Evolutionary conservation across 2,113 vertebrate genomes (phyloP).

Genomic region (Numida meleagris): DNA sequence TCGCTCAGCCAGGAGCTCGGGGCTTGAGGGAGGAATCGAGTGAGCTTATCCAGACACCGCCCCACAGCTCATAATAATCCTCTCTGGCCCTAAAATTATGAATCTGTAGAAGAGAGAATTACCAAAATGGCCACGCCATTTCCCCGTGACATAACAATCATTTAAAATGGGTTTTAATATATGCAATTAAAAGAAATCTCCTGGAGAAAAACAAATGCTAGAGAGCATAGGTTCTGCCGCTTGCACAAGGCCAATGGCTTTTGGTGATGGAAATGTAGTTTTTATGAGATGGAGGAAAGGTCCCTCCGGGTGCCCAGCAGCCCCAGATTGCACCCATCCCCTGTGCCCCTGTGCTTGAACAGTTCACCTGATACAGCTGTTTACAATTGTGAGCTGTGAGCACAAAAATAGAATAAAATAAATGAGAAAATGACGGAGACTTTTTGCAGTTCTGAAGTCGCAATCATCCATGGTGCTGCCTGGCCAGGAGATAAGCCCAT

Average conservation of each 20-base stretch:
- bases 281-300: background rate
- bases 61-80: background rate
- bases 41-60: background rate
- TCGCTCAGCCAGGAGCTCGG: background rate
- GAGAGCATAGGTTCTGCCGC: background rate
- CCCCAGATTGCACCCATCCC: background rate
- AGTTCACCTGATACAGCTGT: background rate
- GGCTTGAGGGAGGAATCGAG: background rate
- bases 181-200: background rate
- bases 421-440: background rate
- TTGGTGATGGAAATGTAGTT: background rate
- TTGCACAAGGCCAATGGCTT: background rate
- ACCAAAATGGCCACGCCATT: slow-evolving; percentile 19
- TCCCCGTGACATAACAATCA: background rate
- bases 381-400: background rate
- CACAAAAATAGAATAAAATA: background rate
- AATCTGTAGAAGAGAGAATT: slow-evolving; percentile 40
- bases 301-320: background rate
- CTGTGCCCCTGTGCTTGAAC: background rate
- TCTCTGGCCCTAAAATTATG: slow-evolving; percentile 27
- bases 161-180: slow-evolving; percentile 4
- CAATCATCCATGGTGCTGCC: background rate
- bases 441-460: background rate
- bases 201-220: background rate
- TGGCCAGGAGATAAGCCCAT: background rate